phyloP scores from a whole-genome alignment of 2,113 vertebrate species.

The Caracal caracal region DNA sequence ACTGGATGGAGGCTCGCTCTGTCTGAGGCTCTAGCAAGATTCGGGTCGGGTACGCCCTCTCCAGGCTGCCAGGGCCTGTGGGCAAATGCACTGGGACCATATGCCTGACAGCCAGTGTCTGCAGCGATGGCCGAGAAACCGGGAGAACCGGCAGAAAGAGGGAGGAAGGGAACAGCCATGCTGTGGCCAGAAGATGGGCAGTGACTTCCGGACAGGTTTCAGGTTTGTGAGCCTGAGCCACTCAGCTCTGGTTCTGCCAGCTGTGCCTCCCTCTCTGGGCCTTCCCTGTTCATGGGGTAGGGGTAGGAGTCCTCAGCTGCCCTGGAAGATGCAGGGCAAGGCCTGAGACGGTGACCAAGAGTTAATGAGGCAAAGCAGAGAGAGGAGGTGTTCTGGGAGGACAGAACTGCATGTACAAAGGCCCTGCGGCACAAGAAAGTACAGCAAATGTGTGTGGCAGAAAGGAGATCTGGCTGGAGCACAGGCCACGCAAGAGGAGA shows the following conservation, averaged over 20 bases:
- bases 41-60: background rate
- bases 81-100: background rate
- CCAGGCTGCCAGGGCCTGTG: background rate
- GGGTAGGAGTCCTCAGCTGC: background rate
- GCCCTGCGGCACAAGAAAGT: background rate
- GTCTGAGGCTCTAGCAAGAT: background rate
- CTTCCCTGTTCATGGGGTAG: rapidly evolving
- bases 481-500: rapidly evolving
- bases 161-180: background rate
- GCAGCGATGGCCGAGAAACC: background rate
- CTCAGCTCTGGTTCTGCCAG: background rate
- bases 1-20: rapidly evolving
- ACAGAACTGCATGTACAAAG: background rate
- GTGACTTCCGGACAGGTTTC: background rate
- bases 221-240: rapidly evolving
- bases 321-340: too few relatives aligned
- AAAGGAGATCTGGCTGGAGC: background rate
- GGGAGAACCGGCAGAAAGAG: background rate
- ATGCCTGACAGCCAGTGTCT: background rate
- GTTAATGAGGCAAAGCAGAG: background rate
- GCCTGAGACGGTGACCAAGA: background rate
- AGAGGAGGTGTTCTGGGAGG: background rate
- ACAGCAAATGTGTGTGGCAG: rapidly evolving
- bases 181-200: background rate
- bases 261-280: background rate